A percentile compares a stretch with the other conserved stretches of the same genome.
These are phyloP conservation scores for Rhingia campestris DNA, from an alignment of 2,888 invertebrate genomes.

Conservation along the genomic window DNA sequence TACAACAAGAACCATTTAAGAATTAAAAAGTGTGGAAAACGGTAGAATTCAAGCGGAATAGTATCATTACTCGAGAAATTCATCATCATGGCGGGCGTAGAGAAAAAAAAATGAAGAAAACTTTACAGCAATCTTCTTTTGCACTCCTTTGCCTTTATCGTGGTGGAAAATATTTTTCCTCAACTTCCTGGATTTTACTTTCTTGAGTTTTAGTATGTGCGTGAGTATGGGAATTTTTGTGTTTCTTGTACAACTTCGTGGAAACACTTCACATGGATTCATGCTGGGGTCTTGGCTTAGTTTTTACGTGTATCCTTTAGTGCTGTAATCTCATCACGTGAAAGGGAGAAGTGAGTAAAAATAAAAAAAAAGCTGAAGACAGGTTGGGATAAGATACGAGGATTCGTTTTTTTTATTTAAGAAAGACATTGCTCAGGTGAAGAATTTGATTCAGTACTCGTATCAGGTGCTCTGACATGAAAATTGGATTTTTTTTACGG, in stretches of 20 bases:
- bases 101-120: slow-evolving; percentile 6
- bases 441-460: slow-evolving; percentile 65
- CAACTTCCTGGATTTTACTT: slow-evolving; percentile 22
- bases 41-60: slow-evolving; percentile 18
- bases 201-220: slow-evolving; percentile 21
- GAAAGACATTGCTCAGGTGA: slow-evolving; percentile 38
- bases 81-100: slow-evolving; percentile 28
- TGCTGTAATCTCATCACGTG: slow-evolving; percentile 62
- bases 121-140: slow-evolving; percentile 8
- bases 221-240: slow-evolving; percentile 40
- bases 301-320: slow-evolving; percentile 30
- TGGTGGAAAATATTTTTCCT: slow-evolving; percentile 26
- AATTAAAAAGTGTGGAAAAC: slow-evolving; percentile 45
- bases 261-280: slow-evolving; percentile 29
- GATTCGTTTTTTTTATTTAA: slow-evolving; percentile 24
- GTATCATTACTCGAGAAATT: slow-evolving; percentile 49
- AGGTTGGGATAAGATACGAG: slow-evolving; percentile 26
- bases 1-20: slow-evolving; percentile 23
- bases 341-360: background rate
- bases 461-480: slow-evolving; percentile 66
- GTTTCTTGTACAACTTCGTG: slow-evolving; percentile 10
- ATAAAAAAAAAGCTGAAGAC: slow-evolving; percentile 18
- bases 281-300: slow-evolving; percentile 5
- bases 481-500: slow-evolving; percentile 66
- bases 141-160: slow-evolving; percentile 22